Percentiles rank a stretch among this genome's conserved stretches.
Conservation (phyloP, 2,113 vertebrate genomes). For the Caretta caretta region DNA sequence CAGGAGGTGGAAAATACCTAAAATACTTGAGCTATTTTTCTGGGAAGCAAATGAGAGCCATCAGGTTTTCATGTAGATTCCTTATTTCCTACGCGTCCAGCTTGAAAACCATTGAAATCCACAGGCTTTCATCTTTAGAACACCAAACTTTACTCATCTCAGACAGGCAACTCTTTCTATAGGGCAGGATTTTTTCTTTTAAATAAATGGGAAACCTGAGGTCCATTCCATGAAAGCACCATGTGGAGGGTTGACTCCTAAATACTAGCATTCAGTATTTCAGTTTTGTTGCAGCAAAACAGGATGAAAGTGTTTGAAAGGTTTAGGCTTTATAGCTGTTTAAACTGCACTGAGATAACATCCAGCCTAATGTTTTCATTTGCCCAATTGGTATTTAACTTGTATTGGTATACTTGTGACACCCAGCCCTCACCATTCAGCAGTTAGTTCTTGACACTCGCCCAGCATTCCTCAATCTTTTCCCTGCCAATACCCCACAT, state of each 20-base stretch:
- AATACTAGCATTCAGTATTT: background rate
- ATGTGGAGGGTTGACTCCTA: background rate
- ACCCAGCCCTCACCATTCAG: background rate
- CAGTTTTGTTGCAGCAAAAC: background rate
- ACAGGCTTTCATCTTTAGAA: background rate
- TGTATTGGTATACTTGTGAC: background rate
- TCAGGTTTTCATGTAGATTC: background rate
- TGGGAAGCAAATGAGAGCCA: background rate
- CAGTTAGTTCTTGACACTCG: background rate
- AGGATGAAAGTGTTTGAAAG: background rate
- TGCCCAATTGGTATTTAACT: background rate
- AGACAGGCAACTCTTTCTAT: background rate
- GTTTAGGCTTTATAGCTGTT: background rate
- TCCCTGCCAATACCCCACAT: fast-evolving
- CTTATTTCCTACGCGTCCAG: background rate
- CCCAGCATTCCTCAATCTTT: background rate
- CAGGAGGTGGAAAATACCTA: background rate
- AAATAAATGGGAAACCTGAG: background rate
- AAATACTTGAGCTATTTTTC: background rate
- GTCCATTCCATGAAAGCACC: background rate
- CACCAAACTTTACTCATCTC: background rate
- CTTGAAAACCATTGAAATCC: background rate
- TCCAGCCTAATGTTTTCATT: fast-evolving
- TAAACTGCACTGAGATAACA: background rate
- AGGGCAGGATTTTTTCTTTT: background rate